Percentiles rank a stretch among this genome's conserved stretches.
Conservation (phyloP, 1,140 invertebrate species). For the Drosophila subobscura region DNA sequence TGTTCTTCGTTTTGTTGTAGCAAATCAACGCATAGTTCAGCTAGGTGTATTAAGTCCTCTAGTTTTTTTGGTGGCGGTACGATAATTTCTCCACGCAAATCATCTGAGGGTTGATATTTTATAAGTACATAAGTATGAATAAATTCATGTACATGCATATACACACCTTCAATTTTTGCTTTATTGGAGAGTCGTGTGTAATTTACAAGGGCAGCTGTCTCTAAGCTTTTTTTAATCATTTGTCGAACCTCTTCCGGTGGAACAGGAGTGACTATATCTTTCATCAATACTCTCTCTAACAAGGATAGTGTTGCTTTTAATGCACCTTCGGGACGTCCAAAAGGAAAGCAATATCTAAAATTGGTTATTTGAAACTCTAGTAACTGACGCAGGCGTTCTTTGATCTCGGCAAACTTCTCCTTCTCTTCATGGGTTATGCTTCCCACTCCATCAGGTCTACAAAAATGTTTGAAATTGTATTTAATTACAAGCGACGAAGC, state of each 20-base stretch:
- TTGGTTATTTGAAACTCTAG: constrained; percentile 99
- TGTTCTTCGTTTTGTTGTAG: constrained; percentile 99
- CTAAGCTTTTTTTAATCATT: constrained; percentile 98
- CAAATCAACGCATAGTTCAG: constrained; percentile 98
- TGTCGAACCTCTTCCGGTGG: constrained; percentile 97
- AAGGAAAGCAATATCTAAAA: constrained; percentile 99
- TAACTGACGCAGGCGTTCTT: constrained; percentile 95
- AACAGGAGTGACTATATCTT: constrained; percentile 99
- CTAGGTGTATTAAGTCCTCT: constrained; percentile 98
- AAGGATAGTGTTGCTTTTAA: constrained; percentile 98
- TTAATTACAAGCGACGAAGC: neutral
- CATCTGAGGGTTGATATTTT: constrained; percentile 85
- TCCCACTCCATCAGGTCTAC: constrained; percentile 97
- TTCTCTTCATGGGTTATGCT: constrained; percentile 99
- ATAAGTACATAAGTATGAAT: constrained; percentile 1
- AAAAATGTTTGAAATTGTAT: constrained; percentile 25
- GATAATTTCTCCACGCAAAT: constrained; percentile 91
- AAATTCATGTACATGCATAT: constrained; percentile 3
- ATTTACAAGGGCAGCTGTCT: constrained; percentile 98
- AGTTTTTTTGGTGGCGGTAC: constrained; percentile 94
- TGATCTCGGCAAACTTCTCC: constrained; percentile 98
- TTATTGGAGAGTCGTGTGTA: constrained; percentile 98
- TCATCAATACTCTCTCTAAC: constrained; percentile 98
- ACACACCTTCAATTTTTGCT: constrained; percentile 97
- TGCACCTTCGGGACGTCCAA: constrained; percentile 98